Evolutionary conservation across 2,797 vertebrate genomes (phyloP), one percentile per base, ranked within the genome.

Genomic region (Phataginus tricuspis): DNA sequence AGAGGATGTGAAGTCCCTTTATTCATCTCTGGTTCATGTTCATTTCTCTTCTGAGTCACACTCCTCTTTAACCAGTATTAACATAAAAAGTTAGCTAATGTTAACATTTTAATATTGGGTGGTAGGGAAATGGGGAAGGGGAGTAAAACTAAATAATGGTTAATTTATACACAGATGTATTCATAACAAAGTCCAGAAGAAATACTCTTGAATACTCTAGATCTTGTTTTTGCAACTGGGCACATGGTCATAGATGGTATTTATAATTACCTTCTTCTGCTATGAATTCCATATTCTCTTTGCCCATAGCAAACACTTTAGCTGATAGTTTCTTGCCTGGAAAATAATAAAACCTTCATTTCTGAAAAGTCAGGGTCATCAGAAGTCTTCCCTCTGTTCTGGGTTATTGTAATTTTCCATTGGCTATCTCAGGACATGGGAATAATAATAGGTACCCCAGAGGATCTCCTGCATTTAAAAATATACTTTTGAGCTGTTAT

Each of bases 161-260:
- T 71, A 53, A 57, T 77, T 57, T 29, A 29, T 72, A 61, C 34
- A 53, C 59, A 92, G 3, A n/a, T 53, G 39, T 29, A 63, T 82
- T 92, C 34, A 59, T 68, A 74, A 19, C 31, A 49, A 66, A 77
- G 72, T 92, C 93, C 86, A 61, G 66, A 92, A 93, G 69, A 84
- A 63, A 11, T 68, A 39, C 2, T 64, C 39, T 1, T 51, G 51
- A 71, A 14, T n/a, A 14, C 72, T 61, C n/a, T 11, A 61, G 57
- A n/a, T 63, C 51, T 82, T 82, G 0, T 91, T 68, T 82, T 75
- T 91, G 15, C 21, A 61, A 7, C 55, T 51, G 57, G 69, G 83
- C 64, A 25, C 8, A 0, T 89, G 84, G n/a, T 78, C 19, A 34
- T 37, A 21, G n/a, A 14, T 74, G 79, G 49, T 12, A n/a, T 53